Evolutionary conservation across 1,140 invertebrate genomes (phyloP), one percentile per base, ranked within the genome.

Genomic region (Schlechtendalia chinensis): DNA sequence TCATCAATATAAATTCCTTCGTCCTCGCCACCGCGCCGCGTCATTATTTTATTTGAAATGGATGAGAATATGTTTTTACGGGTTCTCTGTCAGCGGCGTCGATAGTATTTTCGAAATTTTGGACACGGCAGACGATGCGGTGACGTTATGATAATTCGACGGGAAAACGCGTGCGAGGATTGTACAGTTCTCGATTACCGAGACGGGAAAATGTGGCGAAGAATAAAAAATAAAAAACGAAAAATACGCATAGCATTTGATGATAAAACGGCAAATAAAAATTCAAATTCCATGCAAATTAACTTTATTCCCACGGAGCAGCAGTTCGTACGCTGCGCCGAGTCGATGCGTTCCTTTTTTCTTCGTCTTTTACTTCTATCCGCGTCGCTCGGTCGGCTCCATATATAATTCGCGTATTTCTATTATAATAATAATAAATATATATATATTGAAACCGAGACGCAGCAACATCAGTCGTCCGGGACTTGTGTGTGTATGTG

Each of bases 231-330:
- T 27, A 61, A 65, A 39, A 65, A 8, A 39, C 3, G 45, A 75
- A 75, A 75, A 39, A 58, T 75, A 22, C 29, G 54, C 54, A 29
- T 59, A 11, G 50, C 19, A 75, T 74, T 75, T 45, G 54, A 75
- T 75, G 54, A n/a, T n/a, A n/a, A 59, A 59, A 22, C 32, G 72
- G 27, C 17, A 29, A 39, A 75, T 75, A 59, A 75, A 75, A 75
- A 75, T 75, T 75, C 53, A 75, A 75, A 75, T 75, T 75, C 27
- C 72, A 75, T 75, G 54, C 54, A 75, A 75, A 75, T 75, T 75
- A 58, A 56, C 72, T 75, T 39, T 75, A 69, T 69, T 69, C 39
- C 12, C 39, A 2, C 39, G 65, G 39, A n/a, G n/a, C n/a, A 69
- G 63, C 19, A 47, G 65, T 22, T 69, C 65, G 39, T 39, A 69